Percentiles rank a stretch among this genome's conserved stretches.
Conservation (phyloP, 2,888 invertebrate genomes). For the Meghimatium bilineatum region DNA sequence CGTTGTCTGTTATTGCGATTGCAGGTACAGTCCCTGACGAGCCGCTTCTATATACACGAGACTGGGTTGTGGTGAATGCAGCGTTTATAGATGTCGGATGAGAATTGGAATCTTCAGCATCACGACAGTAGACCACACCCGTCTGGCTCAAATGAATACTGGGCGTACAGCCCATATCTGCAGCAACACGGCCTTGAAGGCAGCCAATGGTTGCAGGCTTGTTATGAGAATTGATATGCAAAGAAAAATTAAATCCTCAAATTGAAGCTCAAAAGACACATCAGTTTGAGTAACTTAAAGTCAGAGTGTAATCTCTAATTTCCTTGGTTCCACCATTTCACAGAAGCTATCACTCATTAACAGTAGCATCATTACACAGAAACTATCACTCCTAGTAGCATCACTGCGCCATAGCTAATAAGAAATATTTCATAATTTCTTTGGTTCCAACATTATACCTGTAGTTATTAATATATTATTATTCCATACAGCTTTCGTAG, state of each 20-base stretch:
- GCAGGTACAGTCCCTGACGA: conserved; percentile 21
- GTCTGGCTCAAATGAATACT: conserved; percentile 75
- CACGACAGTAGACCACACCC: conserved; percentile 73
- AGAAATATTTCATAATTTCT: no score
- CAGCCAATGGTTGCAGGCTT: conserved; percentile 45
- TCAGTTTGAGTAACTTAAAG: not conserved
- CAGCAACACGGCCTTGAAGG: conserved; percentile 40
- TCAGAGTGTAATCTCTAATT: not conserved
- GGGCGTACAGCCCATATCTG: conserved; percentile 75
- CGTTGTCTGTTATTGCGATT: conserved; percentile 1
- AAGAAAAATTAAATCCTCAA: conserved; percentile 1
- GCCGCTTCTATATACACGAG: conserved; percentile 21
- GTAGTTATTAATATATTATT: no score
- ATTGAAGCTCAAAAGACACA: not conserved
- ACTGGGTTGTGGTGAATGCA: conserved; percentile 56
- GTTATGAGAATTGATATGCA: not conserved
- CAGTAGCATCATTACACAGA: no score
- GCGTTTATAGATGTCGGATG: conserved; percentile 59
- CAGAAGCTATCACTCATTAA: not conserved
- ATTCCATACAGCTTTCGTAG: no score
- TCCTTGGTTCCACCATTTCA: not conserved
- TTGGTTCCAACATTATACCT: no score
- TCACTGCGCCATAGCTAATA: no score
- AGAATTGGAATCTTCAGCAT: conserved; percentile 70
- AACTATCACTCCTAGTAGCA: no score